Percentiles rank a stretch among this genome's conserved stretches.
Conservation (phyloP, 2,113 vertebrate species). For the Epinephelus fuscoguttatus region DNA sequence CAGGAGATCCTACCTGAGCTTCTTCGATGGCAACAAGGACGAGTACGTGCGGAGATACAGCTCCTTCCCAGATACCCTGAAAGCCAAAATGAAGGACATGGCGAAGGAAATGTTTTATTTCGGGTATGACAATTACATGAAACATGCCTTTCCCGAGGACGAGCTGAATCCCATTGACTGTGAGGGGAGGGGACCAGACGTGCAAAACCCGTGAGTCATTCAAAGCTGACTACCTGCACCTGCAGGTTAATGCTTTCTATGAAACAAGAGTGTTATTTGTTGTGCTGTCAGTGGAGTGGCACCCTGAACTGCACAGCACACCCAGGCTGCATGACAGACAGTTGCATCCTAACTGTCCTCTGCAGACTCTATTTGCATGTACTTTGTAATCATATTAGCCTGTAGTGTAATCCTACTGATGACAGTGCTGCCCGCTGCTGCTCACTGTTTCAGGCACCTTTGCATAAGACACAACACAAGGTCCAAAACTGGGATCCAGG, state of each 20-base stretch:
- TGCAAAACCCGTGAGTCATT: conserved; percentile 91
- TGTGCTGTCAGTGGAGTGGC: background rate
- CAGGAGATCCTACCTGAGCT: conserved; percentile 80
- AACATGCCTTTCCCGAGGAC: conserved; percentile 94
- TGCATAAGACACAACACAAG: background rate
- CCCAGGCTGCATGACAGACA: background rate
- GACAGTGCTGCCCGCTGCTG: conserved; percentile 10
- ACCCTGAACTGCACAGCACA: background rate
- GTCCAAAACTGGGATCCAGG: background rate
- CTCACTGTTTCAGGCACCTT: background rate
- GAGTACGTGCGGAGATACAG: conserved; percentile 92
- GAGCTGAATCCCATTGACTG: conserved; percentile 97
- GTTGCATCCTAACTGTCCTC: conserved; percentile 28
- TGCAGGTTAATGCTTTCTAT: background rate
- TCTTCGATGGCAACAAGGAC: conserved; percentile 83
- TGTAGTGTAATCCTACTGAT: background rate
- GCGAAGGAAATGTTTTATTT: conserved; percentile 96
- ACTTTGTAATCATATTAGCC: conserved; percentile 16
- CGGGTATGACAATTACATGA: conserved; percentile 98
- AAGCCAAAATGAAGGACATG: conserved; percentile 89
- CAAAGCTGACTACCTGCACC: background rate
- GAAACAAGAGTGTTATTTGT: background rate
- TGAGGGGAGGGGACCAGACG: conserved; percentile 93
- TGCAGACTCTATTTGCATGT: conserved; percentile 25
- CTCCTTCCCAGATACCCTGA: conserved; percentile 90